Evolutionary conservation across 1,140 invertebrate genomes (phyloP).

Genomic region (Pseudomyrmex cubaensis): DNA sequence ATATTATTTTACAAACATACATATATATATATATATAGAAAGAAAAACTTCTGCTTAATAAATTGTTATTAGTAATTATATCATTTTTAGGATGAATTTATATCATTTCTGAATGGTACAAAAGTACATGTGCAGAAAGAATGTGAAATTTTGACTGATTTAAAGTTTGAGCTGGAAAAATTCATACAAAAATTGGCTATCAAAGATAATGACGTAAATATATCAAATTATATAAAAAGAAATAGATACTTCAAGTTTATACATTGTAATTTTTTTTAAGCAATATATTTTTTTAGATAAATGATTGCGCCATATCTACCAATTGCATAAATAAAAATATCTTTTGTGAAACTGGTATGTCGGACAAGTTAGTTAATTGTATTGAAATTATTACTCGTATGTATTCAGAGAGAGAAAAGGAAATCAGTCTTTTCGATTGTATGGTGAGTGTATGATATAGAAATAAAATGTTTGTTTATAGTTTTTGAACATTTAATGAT

Average conservation of each 20-base stretch:
- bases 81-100: constrained; percentile 71
- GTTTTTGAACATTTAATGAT: constrained; percentile 9
- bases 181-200: constrained; percentile 62
- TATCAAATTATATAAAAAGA: neutral
- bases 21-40: constrained; percentile 16
- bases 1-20: neutral
- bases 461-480: constrained; percentile 33
- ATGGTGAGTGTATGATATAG: constrained; percentile 52
- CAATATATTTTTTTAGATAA: constrained; percentile 43
- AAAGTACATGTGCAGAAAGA: constrained; percentile 73
- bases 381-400: constrained; percentile 74
- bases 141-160: constrained; percentile 65
- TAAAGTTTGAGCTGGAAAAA: constrained; percentile 72
- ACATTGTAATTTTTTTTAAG: neutral
- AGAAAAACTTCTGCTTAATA: neutral
- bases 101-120: constrained; percentile 68
- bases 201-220: constrained; percentile 54
- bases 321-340: constrained; percentile 16
- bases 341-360: constrained; percentile 52
- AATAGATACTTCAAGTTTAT: neutral
- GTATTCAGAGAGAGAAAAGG: constrained; percentile 71
- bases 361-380: constrained; percentile 64
- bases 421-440: constrained; percentile 61
- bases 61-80: constrained; percentile 9
- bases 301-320: constrained; percentile 26